Conservation (phyloP, 2,113 vertebrate genomes). For the Gasterosteus nipponicus region DNA sequence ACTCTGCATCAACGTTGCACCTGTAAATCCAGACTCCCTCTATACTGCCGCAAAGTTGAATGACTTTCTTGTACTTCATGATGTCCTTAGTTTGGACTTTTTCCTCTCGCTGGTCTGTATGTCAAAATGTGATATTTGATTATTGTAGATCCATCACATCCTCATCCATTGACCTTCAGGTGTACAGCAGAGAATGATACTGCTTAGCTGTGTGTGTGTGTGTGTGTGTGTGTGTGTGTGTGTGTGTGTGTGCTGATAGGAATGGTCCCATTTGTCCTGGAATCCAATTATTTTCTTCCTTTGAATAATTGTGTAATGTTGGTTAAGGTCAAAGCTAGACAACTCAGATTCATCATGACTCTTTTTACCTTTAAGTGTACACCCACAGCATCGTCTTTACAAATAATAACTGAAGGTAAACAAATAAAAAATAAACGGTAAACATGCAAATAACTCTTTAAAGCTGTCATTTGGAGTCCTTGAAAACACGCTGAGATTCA, state of each 20-base stretch:
- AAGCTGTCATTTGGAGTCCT: slow-evolving; percentile 48
- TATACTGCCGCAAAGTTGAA: not conserved
- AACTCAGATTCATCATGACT: slow-evolving; percentile 46
- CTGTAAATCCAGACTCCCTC: not conserved
- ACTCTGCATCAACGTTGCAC: not conserved
- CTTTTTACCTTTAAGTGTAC: slow-evolving; percentile 33
- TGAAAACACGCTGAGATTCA: slow-evolving; percentile 26
- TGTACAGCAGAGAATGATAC: slow-evolving; percentile 37
- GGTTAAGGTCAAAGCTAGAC: slow-evolving; percentile 47
- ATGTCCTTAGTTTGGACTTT: not conserved
- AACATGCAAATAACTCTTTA: slow-evolving; percentile 31
- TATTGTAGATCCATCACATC: slow-evolving; percentile 2
- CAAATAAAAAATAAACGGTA: not conserved
- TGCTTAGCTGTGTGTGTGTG: slow-evolving; percentile 16
- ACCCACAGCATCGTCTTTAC: slow-evolving; percentile 41
- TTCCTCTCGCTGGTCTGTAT: slow-evolving; percentile 3
- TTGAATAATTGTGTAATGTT: slow-evolving; percentile 42
- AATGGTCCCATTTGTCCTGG: slow-evolving; percentile 20
- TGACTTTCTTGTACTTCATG: not conserved
- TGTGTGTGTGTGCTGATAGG: slow-evolving; percentile 28
- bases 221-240: slow-evolving; percentile 16
- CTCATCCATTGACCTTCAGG: slow-evolving; percentile 40
- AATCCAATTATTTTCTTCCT: slow-evolving; percentile 54
- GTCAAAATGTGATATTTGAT: slow-evolving; percentile 38
- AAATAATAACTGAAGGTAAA: slow-evolving; percentile 51